Base-by-base conservation (phyloP, 2,113 vertebrate genomes). In the Falcunculus frontatus region DNA sequence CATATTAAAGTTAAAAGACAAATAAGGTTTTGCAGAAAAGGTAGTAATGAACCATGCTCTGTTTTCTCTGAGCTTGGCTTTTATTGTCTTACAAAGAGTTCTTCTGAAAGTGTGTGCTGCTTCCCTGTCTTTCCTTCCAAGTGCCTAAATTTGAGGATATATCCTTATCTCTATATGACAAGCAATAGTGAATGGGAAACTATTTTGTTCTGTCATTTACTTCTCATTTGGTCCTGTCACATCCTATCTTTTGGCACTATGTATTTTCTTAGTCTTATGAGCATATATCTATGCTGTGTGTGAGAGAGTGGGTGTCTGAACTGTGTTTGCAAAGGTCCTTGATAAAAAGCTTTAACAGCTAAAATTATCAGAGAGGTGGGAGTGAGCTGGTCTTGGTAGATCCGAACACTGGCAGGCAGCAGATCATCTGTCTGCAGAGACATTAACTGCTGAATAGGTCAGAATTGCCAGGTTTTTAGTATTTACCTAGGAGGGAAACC, bases 251-350 rank as follows among this genome's bases (percentile, higher is more conserved):
- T 74, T 84, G 59, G 68, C 85, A 96, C 67, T 80, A n/a, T 87
- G 75, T 90, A 81, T 93, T 96, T 94, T 90, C 87, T 91, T 86
- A 91, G 87, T 86, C 55, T 77, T 91, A 90, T 59, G 50, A 90
- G 78, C 57, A 10, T 69, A 1, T 81, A 94, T 96, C 79, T 81
- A 9, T 59, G 13, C 84, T 84, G 27, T 52, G 33, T 65, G 30
- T 77, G 75, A 41, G 87, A 87, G 52, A 94, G 90, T 90, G 84
- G 86, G 47, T 87, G 86, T 84, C 64, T 94, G 92, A 91, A 90
- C 56, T 41, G 35, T 96, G 93, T 90, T 96, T 94, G 92, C 85
- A 96, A 80, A 88, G 90, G 85, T 82, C 52, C 72, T 85, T 93
- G 87, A 94, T 84, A 80, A 90, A 90, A 93, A 84, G 75, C 59